Evolutionary conservation across 2,797 vertebrate species (phyloP), one percentile per base, ranked within the genome.

Genomic region (Mus minutoides): DNA sequence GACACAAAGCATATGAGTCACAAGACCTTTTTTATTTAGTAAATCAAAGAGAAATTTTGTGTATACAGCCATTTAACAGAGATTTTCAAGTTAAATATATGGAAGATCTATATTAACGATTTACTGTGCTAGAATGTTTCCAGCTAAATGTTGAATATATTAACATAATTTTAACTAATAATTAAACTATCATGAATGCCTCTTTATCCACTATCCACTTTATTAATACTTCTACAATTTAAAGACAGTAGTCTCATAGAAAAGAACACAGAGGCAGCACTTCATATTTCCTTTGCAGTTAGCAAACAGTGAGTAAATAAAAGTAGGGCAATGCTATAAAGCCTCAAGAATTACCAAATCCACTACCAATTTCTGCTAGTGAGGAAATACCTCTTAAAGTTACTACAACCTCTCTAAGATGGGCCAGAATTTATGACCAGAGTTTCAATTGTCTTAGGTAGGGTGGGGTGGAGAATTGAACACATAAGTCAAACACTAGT

Each of bases 401-500:
- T 84, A 11, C 9, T 84, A 64, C 29, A 84, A 22, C 40, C 60
- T 46, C 29, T 49, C 40, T 7, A 84, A 64, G 16, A 5, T 21
- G 16, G 26, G 16, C 60, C 8, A 46, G 16, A 46, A 64, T 0
- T 46, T 64, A 31, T 2, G 40, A 64, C 4, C 8, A 19, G 22
- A 11, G 1, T 64, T 29, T 46, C 2, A 84, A 64, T 46, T 19
- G 6, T 84, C 17, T 46, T 31, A 64, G 34, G 40, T 7, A 96
- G 58, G 0, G n/a, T 8, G 1, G 49, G 9, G 49, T 9, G 49
- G 43, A 7, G 43, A 82, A 1, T 97, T 96, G 97, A 95, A 88
- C 96, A 97, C 80, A 98, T 97, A 97, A 96, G 34, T 90, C 7
- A 89, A 96, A 58, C n/a, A 75, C 4, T 22, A 43, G 3, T 12